These are phyloP conservation scores for Coregonus suidteri DNA, from an alignment of 2,797 vertebrate genomes.

Conservation along the genomic window DNA sequence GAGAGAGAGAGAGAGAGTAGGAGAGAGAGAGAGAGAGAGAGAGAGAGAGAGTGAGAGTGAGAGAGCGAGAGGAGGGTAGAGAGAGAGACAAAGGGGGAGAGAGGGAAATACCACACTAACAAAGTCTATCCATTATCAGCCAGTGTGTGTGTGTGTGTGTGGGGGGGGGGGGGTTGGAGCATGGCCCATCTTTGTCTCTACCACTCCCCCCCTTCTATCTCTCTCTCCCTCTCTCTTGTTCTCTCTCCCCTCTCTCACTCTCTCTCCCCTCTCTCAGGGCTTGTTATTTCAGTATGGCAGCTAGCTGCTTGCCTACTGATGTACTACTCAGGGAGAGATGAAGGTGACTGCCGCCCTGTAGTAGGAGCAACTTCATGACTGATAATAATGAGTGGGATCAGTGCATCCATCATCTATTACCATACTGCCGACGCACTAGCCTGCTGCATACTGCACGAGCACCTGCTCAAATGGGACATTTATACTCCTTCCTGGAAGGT, in stretches of 20 bases:
- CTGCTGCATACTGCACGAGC: not conserved
- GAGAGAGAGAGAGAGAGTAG: constrained; percentile 23
- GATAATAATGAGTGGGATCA: constrained; percentile 41
- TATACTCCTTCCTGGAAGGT: not conserved
- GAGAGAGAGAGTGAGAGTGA: constrained; percentile 28
- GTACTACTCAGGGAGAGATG: constrained; percentile 33
- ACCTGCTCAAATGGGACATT: not conserved
- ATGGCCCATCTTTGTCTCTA: no score
- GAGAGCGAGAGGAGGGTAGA: constrained; percentile 19
- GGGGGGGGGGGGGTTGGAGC: not conserved
- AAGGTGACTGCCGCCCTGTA: constrained; percentile 21
- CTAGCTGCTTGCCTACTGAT: constrained; percentile 17
- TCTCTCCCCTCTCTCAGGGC: constrained; percentile 30
- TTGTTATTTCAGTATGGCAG: constrained; percentile 43
- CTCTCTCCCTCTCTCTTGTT: not conserved
- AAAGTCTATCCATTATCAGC: constrained; percentile 52
- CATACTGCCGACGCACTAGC: not conserved
- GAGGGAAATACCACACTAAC: constrained; percentile 38
- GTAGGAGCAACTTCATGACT: constrained; percentile 23
- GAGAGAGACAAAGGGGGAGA: constrained; percentile 31
- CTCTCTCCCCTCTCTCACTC: constrained; percentile 28
- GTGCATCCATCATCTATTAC: constrained; percentile 30
- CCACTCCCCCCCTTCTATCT: not conserved
- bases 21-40: constrained; percentile 19
- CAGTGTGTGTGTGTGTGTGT: constrained; percentile 9